Conservation (phyloP, 1,140 invertebrate species). For the Diuraphis noxia region DNA sequence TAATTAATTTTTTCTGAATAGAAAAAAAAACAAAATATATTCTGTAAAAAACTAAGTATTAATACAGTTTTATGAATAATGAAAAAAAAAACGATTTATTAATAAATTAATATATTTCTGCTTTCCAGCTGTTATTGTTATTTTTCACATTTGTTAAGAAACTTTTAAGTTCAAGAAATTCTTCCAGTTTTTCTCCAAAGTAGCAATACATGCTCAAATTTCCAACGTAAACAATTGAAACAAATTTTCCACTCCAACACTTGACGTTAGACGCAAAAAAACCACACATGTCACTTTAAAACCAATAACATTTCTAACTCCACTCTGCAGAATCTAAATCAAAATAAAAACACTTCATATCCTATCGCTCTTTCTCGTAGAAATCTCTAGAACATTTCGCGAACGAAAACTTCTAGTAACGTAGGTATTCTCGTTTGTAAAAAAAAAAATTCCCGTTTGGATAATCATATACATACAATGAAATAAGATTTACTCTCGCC, state of each 20-base stretch:
- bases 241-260: neutral
- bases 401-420: neutral
- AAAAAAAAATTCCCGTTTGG: no score
- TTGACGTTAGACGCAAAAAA: neutral
- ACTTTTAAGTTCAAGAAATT: no score
- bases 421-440: neutral
- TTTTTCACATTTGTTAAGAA: neutral
- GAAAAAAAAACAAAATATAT: no score
- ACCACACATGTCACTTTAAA: neutral
- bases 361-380: neutral
- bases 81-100: no score
- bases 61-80: no score
- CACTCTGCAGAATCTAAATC: neutral
- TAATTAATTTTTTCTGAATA: no score
- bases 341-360: neutral
- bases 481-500: neutral
- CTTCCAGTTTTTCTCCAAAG: neutral
- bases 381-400: neutral
- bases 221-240: neutral
- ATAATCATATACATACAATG: neutral
- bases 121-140: neutral
- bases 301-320: neutral
- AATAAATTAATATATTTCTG: no score
- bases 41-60: no score
- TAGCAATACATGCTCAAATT: neutral